Evolutionary conservation across 2,113 vertebrate species (phyloP), one percentile per base, ranked within the genome.

Genomic region (Lagopus muta): DNA sequence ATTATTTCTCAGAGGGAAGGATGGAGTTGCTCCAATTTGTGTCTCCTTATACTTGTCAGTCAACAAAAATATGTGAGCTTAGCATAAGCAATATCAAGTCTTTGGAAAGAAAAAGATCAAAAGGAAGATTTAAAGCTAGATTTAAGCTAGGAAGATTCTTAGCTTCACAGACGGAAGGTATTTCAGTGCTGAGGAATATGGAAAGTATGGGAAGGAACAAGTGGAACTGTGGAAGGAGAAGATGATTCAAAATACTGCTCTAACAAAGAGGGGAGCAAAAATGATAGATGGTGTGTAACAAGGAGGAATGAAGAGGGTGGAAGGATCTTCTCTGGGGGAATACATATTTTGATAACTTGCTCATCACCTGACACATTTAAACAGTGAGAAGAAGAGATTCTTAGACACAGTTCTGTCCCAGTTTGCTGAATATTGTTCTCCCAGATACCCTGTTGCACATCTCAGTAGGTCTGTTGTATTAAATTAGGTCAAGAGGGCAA

Each of bases 21-120:
- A 90, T 6, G 71, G 5, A 90, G 47, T 73, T 67, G 54, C 77
- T 62, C 25, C 47, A 75, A 20, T 94, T 91, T 67, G 17, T 88
- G n/a, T 90, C 62, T 86, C 62, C 67, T 73, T 69, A 54, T 5
- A 82, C 34, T 65, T 12, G 6, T 62, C 62, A 80, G 20, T 71
- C 73, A 93, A 12, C 52, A 75, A 89, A 62, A 48, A 93, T 77
- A 89, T 8, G 28, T n/a, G 62, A 84, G 47, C 88, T 86, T 22
- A 82, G 62, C 22, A 80, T 60, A 95, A 95, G 73, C 58, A 89
- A 90, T 77, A 76, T 65, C 58, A 94, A 93, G 14, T 25, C 47
- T 54, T 62, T 66, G 67, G 27, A 21, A 73, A 70, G 71, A 57
- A 87, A 81, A 79, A 89, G 18, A 66, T 30, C 58, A 61, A 64